phyloP scores from a whole-genome alignment of 2,888 invertebrate species.

The Meteorus cinctellus region DNA sequence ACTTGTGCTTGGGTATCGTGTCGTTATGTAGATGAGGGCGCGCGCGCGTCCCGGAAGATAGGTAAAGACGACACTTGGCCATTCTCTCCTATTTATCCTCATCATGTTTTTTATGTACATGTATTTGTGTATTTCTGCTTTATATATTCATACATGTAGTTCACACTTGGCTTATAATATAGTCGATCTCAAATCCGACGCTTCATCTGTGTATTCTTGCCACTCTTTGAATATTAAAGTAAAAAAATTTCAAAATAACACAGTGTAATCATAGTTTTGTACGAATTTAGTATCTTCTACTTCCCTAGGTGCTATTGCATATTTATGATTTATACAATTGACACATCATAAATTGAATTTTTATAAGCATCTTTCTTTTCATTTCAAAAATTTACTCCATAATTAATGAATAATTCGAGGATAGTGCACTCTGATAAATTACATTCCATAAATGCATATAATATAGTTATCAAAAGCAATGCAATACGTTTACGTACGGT shows the following conservation, averaged over 20 bases:
- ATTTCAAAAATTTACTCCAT: too few species aligned
- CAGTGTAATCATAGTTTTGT: too few species aligned
- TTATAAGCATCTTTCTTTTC: too few species aligned
- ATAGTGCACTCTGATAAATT: too few species aligned
- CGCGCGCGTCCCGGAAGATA: conserved; percentile 32
- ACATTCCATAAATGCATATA: background rate
- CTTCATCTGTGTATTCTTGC: too few species aligned
- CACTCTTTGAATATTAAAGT: too few species aligned
- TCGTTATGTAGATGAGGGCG: conserved; percentile 47
- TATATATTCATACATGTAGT: background rate
- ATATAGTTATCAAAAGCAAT: background rate
- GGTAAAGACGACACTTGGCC: conserved; percentile 16
- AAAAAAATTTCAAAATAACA: too few species aligned
- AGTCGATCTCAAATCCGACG: background rate
- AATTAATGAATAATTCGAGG: too few species aligned
- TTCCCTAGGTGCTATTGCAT: too few species aligned
- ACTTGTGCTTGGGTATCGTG: conserved; percentile 44
- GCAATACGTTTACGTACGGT: background rate
- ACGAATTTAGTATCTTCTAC: too few species aligned
- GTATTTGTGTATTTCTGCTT: background rate
- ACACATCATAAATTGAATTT: too few species aligned
- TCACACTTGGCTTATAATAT: background rate
- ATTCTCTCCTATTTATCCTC: conserved; percentile 32
- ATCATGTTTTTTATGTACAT: background rate
- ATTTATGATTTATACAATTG: too few species aligned